Evolutionary conservation across 2,113 vertebrate species (phyloP), one percentile per base, ranked within the genome.

Genomic region (Chaetops frenatus): DNA sequence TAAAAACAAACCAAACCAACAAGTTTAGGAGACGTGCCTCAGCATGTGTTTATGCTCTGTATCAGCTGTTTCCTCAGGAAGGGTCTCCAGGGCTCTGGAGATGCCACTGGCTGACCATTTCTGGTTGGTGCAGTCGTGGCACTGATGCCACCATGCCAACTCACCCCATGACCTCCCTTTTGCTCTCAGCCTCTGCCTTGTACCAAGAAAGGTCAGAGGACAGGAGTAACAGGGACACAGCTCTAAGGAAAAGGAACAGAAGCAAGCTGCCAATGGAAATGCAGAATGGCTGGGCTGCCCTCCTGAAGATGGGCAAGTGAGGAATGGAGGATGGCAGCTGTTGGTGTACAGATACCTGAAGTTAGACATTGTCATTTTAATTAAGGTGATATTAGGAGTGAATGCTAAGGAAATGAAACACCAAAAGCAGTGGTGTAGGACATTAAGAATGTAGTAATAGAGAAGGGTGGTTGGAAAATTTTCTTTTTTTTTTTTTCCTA

Each of bases 211-310:
- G 11, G 42, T 47, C 72, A 38, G 54, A 80, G 45, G 27, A 65
- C 2, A 42, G 53, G 40, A n/a, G 15, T 4, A 44, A 31, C 15
- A 31, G 51, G 9, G 38, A 54, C 16, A 10, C 0, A 1, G 44
- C 29, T 78, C 72, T 44, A 50, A 38, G 9, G 29, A 66, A 84
- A 74, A 28, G 22, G 23, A 78, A 47, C 12, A 62, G 45, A 19
- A 69, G 23, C 11, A 56, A 89, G 19, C 22, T 44, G 50, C 10
- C 35, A 54, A 5, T 15, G 56, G 38, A 47, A 67, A 67, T 15
- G 53, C 2, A 31, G 47, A 62, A 71, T 36, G 21, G 8, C 51
- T 54, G 20, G 10, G 33, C 33, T 84, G 33, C 35, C 71, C 74
- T 44, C 16, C 29, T 51, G 44, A 53, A 33, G n/a, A 27, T 35